phyloP scores from a whole-genome alignment of 2,888 invertebrate genomes.

The Synanthedon andrenaeformis region DNA sequence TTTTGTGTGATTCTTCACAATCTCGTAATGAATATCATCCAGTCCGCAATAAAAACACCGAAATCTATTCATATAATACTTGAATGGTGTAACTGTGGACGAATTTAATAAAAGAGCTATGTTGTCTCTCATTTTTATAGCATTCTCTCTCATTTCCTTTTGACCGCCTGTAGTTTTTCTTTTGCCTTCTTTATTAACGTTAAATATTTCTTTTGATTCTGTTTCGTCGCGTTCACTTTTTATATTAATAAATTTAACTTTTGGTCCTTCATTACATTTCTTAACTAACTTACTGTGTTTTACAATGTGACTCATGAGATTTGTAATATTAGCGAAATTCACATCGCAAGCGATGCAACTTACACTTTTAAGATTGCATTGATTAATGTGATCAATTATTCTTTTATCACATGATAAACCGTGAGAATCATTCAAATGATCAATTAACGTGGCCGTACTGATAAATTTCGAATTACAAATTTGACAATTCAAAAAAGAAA shows the following conservation, averaged over 20 bases:
- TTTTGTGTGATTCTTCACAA: conserved; percentile 4
- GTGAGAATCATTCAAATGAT: conserved; percentile 6
- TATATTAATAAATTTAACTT: no score
- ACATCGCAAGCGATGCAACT: conserved; percentile 6
- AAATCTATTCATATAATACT: conserved; percentile 10
- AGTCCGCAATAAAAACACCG: conserved; percentile 10
- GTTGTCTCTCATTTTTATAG: conserved; percentile 3
- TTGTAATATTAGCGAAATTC: conserved; percentile 4
- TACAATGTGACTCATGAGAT: conserved; percentile 3
- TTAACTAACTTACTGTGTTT: neutral
- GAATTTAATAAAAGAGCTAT: conserved; percentile 8
- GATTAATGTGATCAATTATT: conserved; percentile 1
- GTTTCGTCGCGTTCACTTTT: no score
- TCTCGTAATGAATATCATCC: conserved; percentile 6
- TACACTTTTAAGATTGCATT: conserved; percentile 5
- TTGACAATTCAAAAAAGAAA: conserved; percentile 5
- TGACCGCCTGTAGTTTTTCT: conserved; percentile 8
- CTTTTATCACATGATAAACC: conserved; percentile 3
- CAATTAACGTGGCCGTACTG: conserved; percentile 2
- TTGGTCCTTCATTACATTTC: no score
- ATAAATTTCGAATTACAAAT: conserved; percentile 4
- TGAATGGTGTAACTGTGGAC: conserved; percentile 11
- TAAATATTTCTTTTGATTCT: no score
- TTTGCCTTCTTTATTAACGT: no score
- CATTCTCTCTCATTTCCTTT: conserved; percentile 13